Evolutionary conservation across 1,140 invertebrate genomes (phyloP).

Genomic region (Hyposmocoma kahamanoa): DNA sequence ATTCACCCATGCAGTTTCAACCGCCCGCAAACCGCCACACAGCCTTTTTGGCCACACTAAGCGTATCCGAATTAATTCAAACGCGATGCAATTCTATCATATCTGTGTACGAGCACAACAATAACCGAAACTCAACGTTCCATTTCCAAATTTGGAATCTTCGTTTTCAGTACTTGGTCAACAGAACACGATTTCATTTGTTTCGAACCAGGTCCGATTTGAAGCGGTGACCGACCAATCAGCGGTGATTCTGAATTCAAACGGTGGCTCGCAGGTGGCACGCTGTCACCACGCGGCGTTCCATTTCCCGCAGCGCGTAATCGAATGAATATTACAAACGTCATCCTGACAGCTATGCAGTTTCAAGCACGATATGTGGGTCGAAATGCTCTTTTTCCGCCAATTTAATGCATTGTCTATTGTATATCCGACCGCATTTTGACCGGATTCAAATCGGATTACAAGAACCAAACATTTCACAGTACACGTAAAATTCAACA

Average conservation of each 20-base stretch:
- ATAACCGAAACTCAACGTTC: constrained; percentile 42
- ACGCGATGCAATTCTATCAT: constrained; percentile 30
- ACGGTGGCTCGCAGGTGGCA: constrained; percentile 42
- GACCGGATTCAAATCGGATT: constrained; percentile 1
- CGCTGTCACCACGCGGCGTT: constrained; percentile 46
- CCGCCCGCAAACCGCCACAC: constrained; percentile 7
- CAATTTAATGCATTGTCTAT: constrained; percentile 41
- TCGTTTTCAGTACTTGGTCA: constrained; percentile 29
- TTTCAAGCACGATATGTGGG: constrained; percentile 35
- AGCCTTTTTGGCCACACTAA: constrained; percentile 37
- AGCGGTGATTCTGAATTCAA: constrained; percentile 19
- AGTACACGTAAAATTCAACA: background rate
- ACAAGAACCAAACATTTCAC: background rate
- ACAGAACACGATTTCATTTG: constrained; percentile 35
- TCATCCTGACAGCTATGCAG: constrained; percentile 46
- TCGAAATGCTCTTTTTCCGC: constrained; percentile 49
- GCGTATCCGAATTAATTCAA: constrained; percentile 40
- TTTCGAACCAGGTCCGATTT: constrained; percentile 19
- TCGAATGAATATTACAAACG: constrained; percentile 68
- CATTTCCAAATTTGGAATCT: constrained; percentile 28
- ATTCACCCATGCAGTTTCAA: constrained; percentile 22
- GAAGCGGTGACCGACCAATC: constrained; percentile 19
- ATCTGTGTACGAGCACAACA: constrained; percentile 12
- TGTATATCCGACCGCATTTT: constrained; percentile 19
- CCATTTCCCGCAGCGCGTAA: constrained; percentile 50